Evolutionary conservation across 2,797 vertebrate genomes (phyloP), one percentile per base, ranked within the genome.

Genomic region (Meda fulgida): DNA sequence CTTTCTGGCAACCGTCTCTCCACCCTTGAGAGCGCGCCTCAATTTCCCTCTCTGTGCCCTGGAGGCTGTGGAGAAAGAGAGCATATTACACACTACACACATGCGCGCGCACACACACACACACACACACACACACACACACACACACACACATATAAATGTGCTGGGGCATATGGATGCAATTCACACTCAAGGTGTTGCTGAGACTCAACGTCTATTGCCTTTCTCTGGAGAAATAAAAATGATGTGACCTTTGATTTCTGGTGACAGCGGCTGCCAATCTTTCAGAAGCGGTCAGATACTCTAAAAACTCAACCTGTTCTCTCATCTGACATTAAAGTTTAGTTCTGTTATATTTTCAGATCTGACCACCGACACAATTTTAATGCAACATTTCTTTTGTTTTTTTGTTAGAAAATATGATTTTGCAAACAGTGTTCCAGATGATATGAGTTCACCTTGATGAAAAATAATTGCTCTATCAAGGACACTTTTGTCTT

Each of bases 1-100:
- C 95, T 95, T 94, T 93, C 93, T 91, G 92, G 92, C 93, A 94
- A 92, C 91, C 93, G 91, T 87, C 88, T 92, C 92, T 93, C 89
- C 91, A 93, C 91, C 63, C 92, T 88, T 91, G 91, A 92, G 91
- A 92, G 89, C 88, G 90, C 88, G 90, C 88, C 85, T 93, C 91
- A 93, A 92, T 92, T 93, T 90, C 89, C 85, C 81, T 87, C 88
- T 89, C 87, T 90, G 89, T 92, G 92, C 87, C 81, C 87, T 87
- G 66, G 70, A 82, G 81, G 73, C 69, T 70, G 46, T 78, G 86
- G 69, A 43, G 60, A 80, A 83, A 89, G 70, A 91, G 92, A 92
- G 81, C 53, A 89, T 81, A 46, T 86, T 87, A 80, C 23, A 10
- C 77, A 46, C 58, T n/a, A n/a, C n/a, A n/a, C n/a, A n/a, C n/a